These are phyloP conservation scores for Meles meles DNA, from an alignment of 2,113 vertebrate genomes.

Conservation along the genomic window DNA sequence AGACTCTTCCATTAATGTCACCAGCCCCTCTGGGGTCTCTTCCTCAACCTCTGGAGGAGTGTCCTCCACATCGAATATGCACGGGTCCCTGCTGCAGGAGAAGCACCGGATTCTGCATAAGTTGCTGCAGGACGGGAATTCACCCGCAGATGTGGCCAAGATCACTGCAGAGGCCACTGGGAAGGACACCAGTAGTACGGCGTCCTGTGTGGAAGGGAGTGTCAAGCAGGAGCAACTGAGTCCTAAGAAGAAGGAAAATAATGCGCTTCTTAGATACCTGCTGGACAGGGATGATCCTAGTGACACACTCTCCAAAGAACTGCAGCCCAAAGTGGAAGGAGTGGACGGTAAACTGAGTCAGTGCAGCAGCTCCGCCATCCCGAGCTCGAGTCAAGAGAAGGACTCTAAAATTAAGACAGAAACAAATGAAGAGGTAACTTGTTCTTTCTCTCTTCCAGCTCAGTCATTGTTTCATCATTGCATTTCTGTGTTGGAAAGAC, in stretches of 20 bases:
- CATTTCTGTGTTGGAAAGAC: not conserved
- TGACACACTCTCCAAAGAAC: conserved; percentile 85
- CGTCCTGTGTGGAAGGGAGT: conserved; percentile 74
- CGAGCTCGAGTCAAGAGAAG: conserved; percentile 87
- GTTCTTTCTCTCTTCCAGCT: not conserved
- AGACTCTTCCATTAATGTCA: conserved; percentile 86
- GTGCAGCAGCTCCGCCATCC: conserved; percentile 83
- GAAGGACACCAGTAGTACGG: conserved; percentile 79
- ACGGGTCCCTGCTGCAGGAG: conserved; percentile 92
- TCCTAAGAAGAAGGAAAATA: conserved; percentile 94
- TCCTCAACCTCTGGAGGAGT: conserved; percentile 89
- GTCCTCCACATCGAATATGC: conserved; percentile 86
- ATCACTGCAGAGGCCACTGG: conserved; percentile 96
- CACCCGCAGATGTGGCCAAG: conserved; percentile 96
- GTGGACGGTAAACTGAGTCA: conserved; percentile 83
- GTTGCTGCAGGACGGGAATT: conserved; percentile 96
- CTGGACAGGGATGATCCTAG: conserved; percentile 95
- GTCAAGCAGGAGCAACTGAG: conserved; percentile 92
- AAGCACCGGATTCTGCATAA: conserved; percentile 99
- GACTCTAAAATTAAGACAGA: conserved; percentile 93
- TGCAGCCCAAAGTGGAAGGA: conserved; percentile 91
- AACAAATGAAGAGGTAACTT: conserved; percentile 88
- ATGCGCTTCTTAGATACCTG: conserved; percentile 92
- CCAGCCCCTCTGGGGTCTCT: conserved; percentile 93
- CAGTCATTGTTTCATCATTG: not conserved